These are phyloP conservation scores for Mya arenaria DNA, from an alignment of 1,140 invertebrate genomes.

Conservation along the genomic window DNA sequence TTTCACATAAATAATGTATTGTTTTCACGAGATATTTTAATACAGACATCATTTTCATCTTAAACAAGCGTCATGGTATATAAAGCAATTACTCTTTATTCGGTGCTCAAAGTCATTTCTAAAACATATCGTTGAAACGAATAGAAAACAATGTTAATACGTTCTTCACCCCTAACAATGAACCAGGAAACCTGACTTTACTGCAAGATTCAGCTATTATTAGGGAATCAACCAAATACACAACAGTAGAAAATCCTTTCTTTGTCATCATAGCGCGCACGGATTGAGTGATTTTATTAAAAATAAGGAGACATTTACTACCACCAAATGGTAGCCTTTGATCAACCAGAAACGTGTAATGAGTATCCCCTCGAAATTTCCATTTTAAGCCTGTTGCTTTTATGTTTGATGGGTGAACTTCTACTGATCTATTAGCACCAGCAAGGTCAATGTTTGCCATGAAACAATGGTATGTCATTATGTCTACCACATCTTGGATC, in stretches of 20 bases:
- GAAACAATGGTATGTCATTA: background rate
- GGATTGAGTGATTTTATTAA: background rate
- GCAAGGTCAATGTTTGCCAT: slow-evolving; percentile 6
- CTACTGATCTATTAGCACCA: background rate
- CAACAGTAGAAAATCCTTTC: background rate
- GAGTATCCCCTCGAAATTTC: background rate
- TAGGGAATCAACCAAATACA: slow-evolving; percentile 41
- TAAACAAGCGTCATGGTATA: too few relatives aligned
- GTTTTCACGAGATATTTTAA: too few relatives aligned
- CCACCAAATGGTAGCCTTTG: background rate
- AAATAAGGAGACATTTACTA: background rate
- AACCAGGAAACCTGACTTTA: too few relatives aligned
- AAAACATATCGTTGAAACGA: too few relatives aligned
- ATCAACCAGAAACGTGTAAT: background rate
- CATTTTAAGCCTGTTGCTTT: background rate
- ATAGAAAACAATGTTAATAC: too few relatives aligned
- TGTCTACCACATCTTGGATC: background rate
- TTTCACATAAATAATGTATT: too few relatives aligned
- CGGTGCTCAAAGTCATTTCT: too few relatives aligned
- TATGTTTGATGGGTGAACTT: background rate
- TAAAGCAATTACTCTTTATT: too few relatives aligned
- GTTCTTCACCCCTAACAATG: too few relatives aligned
- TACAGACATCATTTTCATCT: too few relatives aligned
- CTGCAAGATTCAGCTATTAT: background rate
- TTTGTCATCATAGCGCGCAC: background rate